Conservation (phyloP, 2,113 vertebrate species). For the Dolichallabes microphthalmus region DNA sequence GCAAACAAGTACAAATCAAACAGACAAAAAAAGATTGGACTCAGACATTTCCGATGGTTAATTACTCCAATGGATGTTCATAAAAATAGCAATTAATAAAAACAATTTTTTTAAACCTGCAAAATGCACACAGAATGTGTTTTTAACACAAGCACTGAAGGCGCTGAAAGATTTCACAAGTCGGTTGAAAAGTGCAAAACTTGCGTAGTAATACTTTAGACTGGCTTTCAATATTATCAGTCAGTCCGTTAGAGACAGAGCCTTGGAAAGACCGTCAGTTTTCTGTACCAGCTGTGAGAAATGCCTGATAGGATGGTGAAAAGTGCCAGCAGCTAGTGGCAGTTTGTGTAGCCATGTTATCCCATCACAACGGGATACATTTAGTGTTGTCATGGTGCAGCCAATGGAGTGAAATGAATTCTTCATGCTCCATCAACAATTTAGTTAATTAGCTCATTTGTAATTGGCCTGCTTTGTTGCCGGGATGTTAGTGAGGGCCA, state of each 20-base stretch:
- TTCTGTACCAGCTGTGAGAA: slow-evolving; percentile 57
- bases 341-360: slow-evolving; percentile 84
- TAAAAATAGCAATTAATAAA: slow-evolving; percentile 4
- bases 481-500: slow-evolving; percentile 93
- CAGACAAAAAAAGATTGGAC: neutral
- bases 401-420: slow-evolving; percentile 94
- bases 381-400: slow-evolving; percentile 98
- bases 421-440: slow-evolving; percentile 99
- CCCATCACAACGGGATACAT: slow-evolving; percentile 83
- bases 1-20: neutral
- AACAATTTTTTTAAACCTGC: neutral
- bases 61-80: neutral
- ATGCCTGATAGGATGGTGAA: slow-evolving; percentile 67
- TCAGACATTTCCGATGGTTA: neutral
- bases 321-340: slow-evolving; percentile 80
- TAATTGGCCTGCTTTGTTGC: slow-evolving; percentile 99
- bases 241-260: slow-evolving; percentile 37
- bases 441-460: slow-evolving; percentile 99
- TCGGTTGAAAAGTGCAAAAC: slow-evolving; percentile 13
- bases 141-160: slow-evolving; percentile 10
- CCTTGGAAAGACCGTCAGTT: slow-evolving; percentile 59
- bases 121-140: slow-evolving; percentile 14
- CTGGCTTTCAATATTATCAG: slow-evolving; percentile 4
- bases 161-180: slow-evolving; percentile 23
- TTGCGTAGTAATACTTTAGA: neutral